phyloP scores from a whole-genome alignment of 2,113 vertebrate species.

The Eptesicus fuscus region DNA sequence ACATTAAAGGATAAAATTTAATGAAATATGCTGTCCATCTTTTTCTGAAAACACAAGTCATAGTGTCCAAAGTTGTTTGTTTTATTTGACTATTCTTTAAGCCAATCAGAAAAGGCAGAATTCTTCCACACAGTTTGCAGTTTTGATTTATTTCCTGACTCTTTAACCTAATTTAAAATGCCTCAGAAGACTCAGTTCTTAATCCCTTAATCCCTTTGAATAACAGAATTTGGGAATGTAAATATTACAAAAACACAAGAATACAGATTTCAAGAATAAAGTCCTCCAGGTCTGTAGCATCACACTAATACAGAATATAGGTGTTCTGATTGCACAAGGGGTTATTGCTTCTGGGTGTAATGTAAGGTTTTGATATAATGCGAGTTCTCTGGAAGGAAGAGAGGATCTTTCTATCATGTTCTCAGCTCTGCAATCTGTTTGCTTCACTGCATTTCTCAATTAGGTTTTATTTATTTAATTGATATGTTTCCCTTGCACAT shows the following conservation, averaged over 20 bases:
- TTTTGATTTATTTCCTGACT: not conserved
- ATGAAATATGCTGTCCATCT: not conserved
- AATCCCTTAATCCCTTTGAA: not conserved
- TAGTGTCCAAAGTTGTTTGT: not conserved
- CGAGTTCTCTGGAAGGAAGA: not conserved
- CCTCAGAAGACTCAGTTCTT: not conserved
- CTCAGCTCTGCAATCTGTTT: not conserved
- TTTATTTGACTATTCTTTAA: not conserved
- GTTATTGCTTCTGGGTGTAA: not conserved
- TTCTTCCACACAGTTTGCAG: not conserved
- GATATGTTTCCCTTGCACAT: not conserved
- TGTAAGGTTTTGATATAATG: not conserved
- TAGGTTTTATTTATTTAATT: not conserved
- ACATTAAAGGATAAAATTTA: not conserved
- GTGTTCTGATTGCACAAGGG: not conserved
- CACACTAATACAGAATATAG: not conserved
- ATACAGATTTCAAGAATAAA: not conserved
- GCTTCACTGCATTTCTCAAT: not conserved
- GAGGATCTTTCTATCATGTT: not conserved
- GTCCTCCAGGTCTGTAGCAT: not conserved
- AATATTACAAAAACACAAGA: not conserved
- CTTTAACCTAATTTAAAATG: not conserved
- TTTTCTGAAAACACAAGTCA: not conserved
- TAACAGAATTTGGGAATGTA: conserved; percentile 3
- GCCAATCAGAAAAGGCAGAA: not conserved